Percentiles rank a stretch among this genome's conserved stretches.
Evolutionary conservation across 2,888 invertebrate species (phyloP).

Genomic region (Rutpela maculata): DNA sequence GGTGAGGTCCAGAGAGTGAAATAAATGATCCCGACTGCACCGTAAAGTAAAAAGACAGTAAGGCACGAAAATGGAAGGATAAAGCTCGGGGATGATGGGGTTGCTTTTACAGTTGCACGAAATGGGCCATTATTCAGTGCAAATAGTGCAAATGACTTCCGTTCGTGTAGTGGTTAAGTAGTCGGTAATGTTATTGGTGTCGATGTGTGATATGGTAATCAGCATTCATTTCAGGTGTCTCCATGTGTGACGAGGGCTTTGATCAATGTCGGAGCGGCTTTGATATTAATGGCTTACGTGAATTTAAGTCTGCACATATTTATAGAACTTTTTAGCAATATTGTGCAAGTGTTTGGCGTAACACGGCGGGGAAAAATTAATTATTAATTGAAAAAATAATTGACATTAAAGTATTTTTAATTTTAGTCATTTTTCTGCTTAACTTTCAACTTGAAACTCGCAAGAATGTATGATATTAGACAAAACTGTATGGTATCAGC

Average conservation of each 20-base stretch:
- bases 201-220: slow-evolving; percentile 25
- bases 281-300: not conserved
- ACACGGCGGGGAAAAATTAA: no score
- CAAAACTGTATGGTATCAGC: no score
- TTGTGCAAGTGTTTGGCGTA: no score
- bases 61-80: slow-evolving; percentile 1
- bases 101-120: not conserved
- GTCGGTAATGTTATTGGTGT: slow-evolving; percentile 12
- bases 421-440: no score
- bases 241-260: not conserved
- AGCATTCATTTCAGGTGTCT: not conserved
- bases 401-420: no score
- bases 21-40: slow-evolving; percentile 1
- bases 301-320: no score
- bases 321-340: not conserved
- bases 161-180: not conserved
- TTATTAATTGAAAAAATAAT: no score
- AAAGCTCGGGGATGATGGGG: not conserved
- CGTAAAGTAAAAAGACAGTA: slow-evolving; percentile 7
- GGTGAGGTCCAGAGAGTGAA: slow-evolving; percentile 1
- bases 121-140: not conserved
- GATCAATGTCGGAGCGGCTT: not conserved
- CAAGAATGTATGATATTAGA: no score
- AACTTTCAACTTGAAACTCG: no score
- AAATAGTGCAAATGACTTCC: not conserved